Base-by-base conservation (phyloP, 2,113 vertebrate genomes). In the Lathamus discolor region DNA sequence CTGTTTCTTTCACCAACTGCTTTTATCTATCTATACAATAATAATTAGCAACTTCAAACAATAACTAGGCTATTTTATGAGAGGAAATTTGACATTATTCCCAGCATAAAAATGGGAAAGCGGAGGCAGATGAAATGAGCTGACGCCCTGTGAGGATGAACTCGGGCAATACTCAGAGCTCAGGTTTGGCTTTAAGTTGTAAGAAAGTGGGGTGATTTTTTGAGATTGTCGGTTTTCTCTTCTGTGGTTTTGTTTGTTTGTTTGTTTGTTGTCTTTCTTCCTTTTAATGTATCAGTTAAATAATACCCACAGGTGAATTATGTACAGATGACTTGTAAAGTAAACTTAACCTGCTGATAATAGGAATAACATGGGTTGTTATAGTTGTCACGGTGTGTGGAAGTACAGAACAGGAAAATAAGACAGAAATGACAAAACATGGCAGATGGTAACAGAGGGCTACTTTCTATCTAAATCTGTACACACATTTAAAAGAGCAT, bases 31-130 rank as follows among this genome's bases (percentile, higher is more conserved):
- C 66, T 89, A 77, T 82, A 96, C 86, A 95, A 87, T 83, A 94
- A 83, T 79, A 94, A 91, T 91, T 92, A 96, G 49, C 62, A 91
- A 62, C 92, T 92, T 96, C 76, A 88, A 92, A 84, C 28, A 84
- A 31, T 78, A 90, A 31, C 52, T 68, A 86, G 28, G n/a, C 8
- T 86, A 69, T 84, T 86, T 94, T 69, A 54, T 76, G 37, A 79
- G 55, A 84, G 43, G 43, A 92, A 93, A n/a, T 20, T 64, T 63
- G 18, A 61, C 51, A 86, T 88, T 75, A 86, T 81, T 90, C 43
- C 51, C 43, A 90, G 35, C n/a, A 33, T 46, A 86, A 81, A 93
- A 92, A 79, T 39, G 13, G 90, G 66, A 57, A 95, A 96, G 29
- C 52, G 92, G 77, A 91, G 77, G 49, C 57, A 84, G 74, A 69